Evolutionary conservation across 2,113 vertebrate genomes (phyloP), one percentile per base, ranked within the genome.

Genomic region (Campylorhamphus procurvoides): DNA sequence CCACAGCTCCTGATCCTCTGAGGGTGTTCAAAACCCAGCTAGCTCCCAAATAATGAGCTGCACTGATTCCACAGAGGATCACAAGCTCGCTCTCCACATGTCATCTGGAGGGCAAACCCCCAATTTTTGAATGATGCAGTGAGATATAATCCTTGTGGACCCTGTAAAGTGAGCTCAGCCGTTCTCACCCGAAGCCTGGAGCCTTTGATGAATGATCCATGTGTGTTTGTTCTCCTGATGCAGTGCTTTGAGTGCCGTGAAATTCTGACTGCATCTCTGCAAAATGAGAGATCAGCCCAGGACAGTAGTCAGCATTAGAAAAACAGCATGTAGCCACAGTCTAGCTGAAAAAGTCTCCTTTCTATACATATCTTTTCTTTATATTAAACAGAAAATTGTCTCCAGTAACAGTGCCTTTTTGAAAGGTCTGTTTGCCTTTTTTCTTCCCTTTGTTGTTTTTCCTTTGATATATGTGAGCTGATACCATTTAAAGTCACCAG

Each of bases 371-470:
- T 20, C 44, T 49, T 71, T 77, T 56, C 49, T 73, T 92, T 87
- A 52, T 14, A 58, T 89, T 95, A 81, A 87, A 81, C 25, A 90
- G 64, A 92, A 90, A 87, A 89, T 73, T 68, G 31, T 46, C 78
- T 82, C 44, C 72, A 93, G 88, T 71, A 84, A 79, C 74, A 89
- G 63, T 93, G 98, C 91, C 95, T 97, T 71, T 93, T 77, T n/a
- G 89, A 88, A 75, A 87, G 58, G 27, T 89, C 79, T 66, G 62
- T 72, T 92, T 96, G 94, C 44, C 94, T 97, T 93, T 97, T 96
- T 92, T 96, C 95, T 80, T 96, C 80, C 79, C 90, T 94, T 66
- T 90, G 92, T 49, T 90, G 66, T 37, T 20, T 92, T 85, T 68
- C 87, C 5, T 84, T 90, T 78, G 69, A 83, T 39, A 59, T 52